Evolutionary conservation across 1,140 invertebrate genomes (phyloP), one percentile per base, ranked within the genome.

Genomic region (Eubasilissa regina): DNA sequence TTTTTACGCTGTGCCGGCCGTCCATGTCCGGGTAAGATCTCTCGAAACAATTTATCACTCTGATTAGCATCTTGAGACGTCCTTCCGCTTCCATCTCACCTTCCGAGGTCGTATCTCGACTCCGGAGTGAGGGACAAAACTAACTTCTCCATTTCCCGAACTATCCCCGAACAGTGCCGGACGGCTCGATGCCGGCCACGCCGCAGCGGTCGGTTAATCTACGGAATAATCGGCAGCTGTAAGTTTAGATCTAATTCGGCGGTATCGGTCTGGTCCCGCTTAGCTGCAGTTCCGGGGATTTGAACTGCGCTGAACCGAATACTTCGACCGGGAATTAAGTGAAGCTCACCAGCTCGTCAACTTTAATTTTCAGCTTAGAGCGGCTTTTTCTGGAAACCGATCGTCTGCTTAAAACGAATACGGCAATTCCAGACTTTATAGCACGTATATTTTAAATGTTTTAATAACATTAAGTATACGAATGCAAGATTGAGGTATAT

Each of bases 221-320:
- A 73, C 70, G 66, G 77, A 78, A 78, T 78, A 78, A 78, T 78
- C 77, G 77, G 21, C 48, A n/a, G 53, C 53, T 73, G n/a, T 53
- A 78, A 78, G 51, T 78, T 78, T 78, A 78, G 73, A 78, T 78
- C 77, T 78, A 78, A 78, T 78, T 73, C 68, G 45, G 77, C 51
- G 77, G 76, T 78, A 78, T 78, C 68, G 77, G 66, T 64, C 77
- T 45, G 44, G 76, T 51, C 51, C 51, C 15, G 75, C 51, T 48
- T 51, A 17, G 21, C 19, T 45, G 51, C 43, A 68, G 51, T 72
- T 55, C 15, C 66, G 64, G 44, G 74, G 74, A 76, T 62, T 68
- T 62, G 74, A 43, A 21, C 55, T 43, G 13, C 51, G 35, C 74
- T 17, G 43, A n/a, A 45, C 25, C 25, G 35, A 12, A 12, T 44